These are phyloP conservation scores for Plutomurus gul DNA, from an alignment of 1,140 invertebrate species.

Conservation along the genomic window DNA sequence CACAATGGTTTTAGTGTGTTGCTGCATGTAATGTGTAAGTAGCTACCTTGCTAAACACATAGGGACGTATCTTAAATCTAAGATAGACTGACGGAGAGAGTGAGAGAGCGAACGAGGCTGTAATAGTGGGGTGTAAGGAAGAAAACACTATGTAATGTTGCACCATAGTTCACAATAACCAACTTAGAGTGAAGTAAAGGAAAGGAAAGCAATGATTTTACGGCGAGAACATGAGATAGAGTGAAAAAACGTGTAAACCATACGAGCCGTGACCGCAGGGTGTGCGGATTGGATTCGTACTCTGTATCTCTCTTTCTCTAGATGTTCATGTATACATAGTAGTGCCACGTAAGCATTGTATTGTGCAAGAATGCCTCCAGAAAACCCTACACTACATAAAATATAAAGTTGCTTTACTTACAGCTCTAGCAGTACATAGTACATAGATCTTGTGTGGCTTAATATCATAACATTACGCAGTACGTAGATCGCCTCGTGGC, in stretches of 20 bases:
- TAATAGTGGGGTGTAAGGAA: not conserved
- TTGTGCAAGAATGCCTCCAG: not conserved
- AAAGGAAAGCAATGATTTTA: slow-evolving; percentile 35
- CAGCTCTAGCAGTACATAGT: no score
- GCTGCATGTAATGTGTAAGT: not conserved
- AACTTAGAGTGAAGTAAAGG: slow-evolving; percentile 16
- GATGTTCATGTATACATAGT: not conserved
- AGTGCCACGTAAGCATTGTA: not conserved
- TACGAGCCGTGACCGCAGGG: slow-evolving; percentile 35
- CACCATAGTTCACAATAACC: slow-evolving; percentile 28
- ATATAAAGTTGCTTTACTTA: not conserved
- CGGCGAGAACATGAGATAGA: slow-evolving; percentile 35
- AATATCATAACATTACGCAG: no score
- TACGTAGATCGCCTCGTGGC: no score
- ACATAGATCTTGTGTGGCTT: no score
- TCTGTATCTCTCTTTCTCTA: not conserved
- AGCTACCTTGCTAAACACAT: slow-evolving; percentile 20
- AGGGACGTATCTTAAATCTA: not conserved
- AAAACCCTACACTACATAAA: slow-evolving; percentile 2
- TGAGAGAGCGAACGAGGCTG: not conserved
- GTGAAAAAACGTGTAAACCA: slow-evolving; percentile 36
- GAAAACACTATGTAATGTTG: slow-evolving; percentile 15
- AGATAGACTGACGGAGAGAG: not conserved
- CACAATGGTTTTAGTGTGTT: slow-evolving; percentile 4
- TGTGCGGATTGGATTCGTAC: slow-evolving; percentile 26